These are phyloP conservation scores for Zoanthus gigantus DNA, from an alignment of 92 coral and sea anemone genomes.

Conservation along the genomic window DNA sequence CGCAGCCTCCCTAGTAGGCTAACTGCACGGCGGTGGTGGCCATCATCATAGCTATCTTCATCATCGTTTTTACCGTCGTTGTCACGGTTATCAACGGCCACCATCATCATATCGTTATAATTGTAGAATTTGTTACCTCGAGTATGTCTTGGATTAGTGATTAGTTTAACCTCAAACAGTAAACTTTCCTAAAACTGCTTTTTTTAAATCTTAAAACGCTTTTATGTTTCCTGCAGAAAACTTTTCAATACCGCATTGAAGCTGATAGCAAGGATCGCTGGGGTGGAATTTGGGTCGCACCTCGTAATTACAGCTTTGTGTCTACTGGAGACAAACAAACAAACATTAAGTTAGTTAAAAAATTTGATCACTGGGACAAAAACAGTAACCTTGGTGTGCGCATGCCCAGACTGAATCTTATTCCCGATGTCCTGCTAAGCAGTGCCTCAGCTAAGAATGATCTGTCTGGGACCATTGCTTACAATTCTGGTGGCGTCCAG, in stretches of 20 bases:
- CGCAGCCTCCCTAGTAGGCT: too few species aligned
- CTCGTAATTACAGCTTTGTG: constrained; percentile 49
- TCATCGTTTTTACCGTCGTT: too few species aligned
- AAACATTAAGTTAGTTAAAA: constrained; percentile 37
- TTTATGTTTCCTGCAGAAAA: constrained; percentile 12
- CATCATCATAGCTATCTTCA: too few species aligned
- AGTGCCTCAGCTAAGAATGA: constrained; percentile 46
- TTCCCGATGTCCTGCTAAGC: constrained; percentile 43
- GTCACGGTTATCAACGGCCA: too few species aligned
- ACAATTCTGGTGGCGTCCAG: constrained; percentile 30
- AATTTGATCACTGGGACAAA: constrained; percentile 40
- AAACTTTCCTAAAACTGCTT: too few species aligned
- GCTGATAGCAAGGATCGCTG: constrained; percentile 61
- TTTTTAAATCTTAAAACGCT: too few species aligned
- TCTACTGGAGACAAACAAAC: constrained; percentile 47
- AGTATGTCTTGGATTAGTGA: too few species aligned
- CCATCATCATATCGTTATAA: too few species aligned
- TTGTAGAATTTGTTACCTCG: too few species aligned
- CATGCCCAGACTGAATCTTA: constrained; percentile 64
- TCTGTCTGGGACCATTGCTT: constrained; percentile 58
- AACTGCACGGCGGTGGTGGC: too few species aligned
- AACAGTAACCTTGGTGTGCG: constrained; percentile 51
- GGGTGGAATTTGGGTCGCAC: constrained; percentile 74
- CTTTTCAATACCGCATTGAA: constrained; percentile 70
- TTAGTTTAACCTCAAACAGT: not conserved